phyloP scores from a whole-genome alignment of 2,113 vertebrate species.

The Trachemys scripta region DNA sequence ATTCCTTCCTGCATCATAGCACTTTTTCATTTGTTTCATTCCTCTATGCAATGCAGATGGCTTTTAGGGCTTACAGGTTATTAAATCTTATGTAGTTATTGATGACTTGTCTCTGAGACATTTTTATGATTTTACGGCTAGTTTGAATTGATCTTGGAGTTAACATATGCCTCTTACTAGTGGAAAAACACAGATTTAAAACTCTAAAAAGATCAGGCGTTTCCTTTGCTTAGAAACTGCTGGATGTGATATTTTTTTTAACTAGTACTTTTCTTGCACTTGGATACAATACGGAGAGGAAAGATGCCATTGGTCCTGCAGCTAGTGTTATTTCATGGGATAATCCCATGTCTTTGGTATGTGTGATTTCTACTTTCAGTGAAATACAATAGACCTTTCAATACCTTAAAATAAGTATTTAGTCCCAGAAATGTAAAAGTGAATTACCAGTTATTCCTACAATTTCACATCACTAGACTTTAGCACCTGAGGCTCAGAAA shows the following conservation, averaged over 20 bases:
- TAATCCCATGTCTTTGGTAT: constrained; percentile 42
- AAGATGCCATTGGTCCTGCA: background rate
- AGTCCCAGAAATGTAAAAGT: constrained; percentile 19
- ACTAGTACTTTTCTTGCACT: constrained; percentile 37
- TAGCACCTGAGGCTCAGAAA: background rate
- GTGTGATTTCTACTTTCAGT: constrained; percentile 56
- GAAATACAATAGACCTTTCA: constrained; percentile 65
- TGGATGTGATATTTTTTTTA: constrained; percentile 14
- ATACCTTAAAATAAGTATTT: background rate
- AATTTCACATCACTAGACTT: constrained; percentile 12
- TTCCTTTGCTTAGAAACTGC: constrained; percentile 48
- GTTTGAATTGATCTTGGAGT: constrained; percentile 48
- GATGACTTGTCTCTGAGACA: constrained; percentile 60
- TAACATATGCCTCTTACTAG: constrained; percentile 40
- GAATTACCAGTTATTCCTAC: constrained; percentile 50
- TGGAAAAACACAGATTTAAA: constrained; percentile 57
- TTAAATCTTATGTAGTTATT: constrained; percentile 46
- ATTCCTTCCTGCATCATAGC: background rate
- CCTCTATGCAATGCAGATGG: background rate
- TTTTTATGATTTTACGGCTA: constrained; percentile 52
- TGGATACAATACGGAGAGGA: constrained; percentile 9
- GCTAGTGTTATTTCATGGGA: constrained; percentile 39
- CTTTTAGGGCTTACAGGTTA: constrained; percentile 26
- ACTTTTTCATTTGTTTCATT: constrained; percentile 38
- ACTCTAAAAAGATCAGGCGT: constrained; percentile 10